Conservation (phyloP, 2,113 vertebrate genomes). For the Eurystomus gularis region DNA sequence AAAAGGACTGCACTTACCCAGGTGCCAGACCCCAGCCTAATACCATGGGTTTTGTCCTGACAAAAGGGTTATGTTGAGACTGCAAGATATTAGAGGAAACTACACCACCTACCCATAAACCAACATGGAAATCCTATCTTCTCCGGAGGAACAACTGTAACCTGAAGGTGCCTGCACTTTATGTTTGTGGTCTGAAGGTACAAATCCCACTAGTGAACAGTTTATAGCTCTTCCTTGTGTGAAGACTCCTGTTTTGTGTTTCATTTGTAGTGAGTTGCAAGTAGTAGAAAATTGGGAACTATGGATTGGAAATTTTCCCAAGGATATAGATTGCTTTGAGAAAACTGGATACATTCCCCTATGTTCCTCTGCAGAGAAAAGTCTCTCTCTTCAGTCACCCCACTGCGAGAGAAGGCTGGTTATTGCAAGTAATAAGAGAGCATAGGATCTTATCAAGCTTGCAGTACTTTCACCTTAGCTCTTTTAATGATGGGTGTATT, state of each 20-base stretch:
- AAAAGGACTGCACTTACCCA: not conserved
- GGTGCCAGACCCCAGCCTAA: not conserved
- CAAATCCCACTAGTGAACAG: not conserved
- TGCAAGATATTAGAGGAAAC: not conserved
- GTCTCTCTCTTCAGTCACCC: not conserved
- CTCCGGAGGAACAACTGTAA: not conserved
- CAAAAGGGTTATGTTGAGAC: not conserved
- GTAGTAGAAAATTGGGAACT: not conserved
- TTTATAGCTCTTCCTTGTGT: not conserved
- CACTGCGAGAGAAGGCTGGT: not conserved
- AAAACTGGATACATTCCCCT: not conserved
- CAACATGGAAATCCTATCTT: not conserved
- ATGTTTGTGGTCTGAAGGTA: not conserved
- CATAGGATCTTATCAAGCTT: not conserved
- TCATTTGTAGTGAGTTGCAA: not conserved
- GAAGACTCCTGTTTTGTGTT: not conserved
- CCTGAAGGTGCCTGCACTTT: not conserved
- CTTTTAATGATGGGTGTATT: not conserved
- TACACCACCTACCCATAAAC: not conserved
- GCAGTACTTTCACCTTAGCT: not conserved
- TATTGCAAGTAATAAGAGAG: not conserved
- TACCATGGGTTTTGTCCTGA: not conserved
- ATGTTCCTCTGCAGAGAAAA: not conserved
- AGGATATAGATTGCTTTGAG: not conserved
- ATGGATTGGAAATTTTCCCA: not conserved